Evolutionary conservation across 2,888 invertebrate species (phyloP).

Genomic region (Nephrotoma appendiculata): DNA sequence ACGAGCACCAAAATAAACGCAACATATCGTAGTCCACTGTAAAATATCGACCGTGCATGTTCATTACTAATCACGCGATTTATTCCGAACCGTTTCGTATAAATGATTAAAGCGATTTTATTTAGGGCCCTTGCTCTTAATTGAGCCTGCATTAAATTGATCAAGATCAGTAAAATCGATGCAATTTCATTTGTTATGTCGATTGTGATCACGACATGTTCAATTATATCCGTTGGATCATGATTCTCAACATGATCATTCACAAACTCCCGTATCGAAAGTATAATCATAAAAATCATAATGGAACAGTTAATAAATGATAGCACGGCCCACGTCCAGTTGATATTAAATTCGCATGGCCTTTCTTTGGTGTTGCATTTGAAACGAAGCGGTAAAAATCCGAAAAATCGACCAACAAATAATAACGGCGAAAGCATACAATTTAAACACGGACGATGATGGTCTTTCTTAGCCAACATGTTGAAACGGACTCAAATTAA

Average conservation of each 20-base stretch:
- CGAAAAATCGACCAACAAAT: not conserved
- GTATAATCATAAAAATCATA: not conserved
- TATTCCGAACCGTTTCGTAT: not conserved
- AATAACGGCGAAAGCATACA: not conserved
- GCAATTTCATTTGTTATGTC: not conserved
- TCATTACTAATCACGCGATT: not conserved
- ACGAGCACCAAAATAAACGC: not conserved
- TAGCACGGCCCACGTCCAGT: not conserved
- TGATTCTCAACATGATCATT: not conserved
- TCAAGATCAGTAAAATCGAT: not conserved
- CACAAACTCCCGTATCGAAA: not conserved
- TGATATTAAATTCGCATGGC: not conserved
- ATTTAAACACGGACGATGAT: not conserved
- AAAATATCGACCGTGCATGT: not conserved
- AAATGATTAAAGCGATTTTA: not conserved
- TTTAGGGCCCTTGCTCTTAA: not conserved
- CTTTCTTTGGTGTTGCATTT: not conserved
- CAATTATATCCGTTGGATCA: not conserved
- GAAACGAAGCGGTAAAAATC: not conserved
- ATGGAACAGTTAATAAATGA: not conserved
- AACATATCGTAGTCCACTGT: not conserved
- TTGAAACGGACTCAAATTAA: not conserved
- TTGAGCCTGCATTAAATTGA: not conserved
- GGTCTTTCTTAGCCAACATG: not conserved
- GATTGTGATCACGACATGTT: not conserved